Evolutionary conservation across 2,888 invertebrate genomes (phyloP).

Genomic region (Apoda limacodes): DNA sequence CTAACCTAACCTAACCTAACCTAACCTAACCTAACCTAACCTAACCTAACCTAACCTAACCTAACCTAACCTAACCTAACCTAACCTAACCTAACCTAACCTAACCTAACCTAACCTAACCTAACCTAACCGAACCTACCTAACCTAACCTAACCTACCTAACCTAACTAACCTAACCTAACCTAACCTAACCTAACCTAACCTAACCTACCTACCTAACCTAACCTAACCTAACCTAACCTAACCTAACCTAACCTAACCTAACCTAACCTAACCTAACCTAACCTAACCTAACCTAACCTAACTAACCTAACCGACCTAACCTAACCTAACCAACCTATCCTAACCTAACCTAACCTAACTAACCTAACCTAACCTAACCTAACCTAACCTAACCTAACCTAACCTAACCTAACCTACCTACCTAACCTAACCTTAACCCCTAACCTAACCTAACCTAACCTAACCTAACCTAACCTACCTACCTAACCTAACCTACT

Average conservation of each 20-base stretch:
- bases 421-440: too few species aligned
- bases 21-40: slow-evolving; percentile 20
- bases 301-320: slow-evolving; percentile 22
- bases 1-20: slow-evolving; percentile 24
- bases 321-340: slow-evolving; percentile 25
- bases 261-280: slow-evolving; percentile 24
- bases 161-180: slow-evolving; percentile 21
- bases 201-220: slow-evolving; percentile 19
- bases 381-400: slow-evolving; percentile 24
- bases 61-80: slow-evolving; percentile 19
- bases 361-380: slow-evolving; percentile 25
- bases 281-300: slow-evolving; percentile 24
- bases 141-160: slow-evolving; percentile 20
- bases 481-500: slow-evolving; percentile 23
- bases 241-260: slow-evolving; percentile 26
- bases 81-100: slow-evolving; percentile 19
- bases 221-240: slow-evolving; percentile 25
- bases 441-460: slow-evolving; percentile 27
- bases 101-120: slow-evolving; percentile 18
- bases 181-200: slow-evolving; percentile 18
- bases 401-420: slow-evolving; percentile 26
- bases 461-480: slow-evolving; percentile 25
- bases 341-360: slow-evolving; percentile 25
- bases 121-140: slow-evolving; percentile 19
- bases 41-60: slow-evolving; percentile 17